phyloP scores from a whole-genome alignment of 30 jellyfish, hydroid and myxozoan species.

The Sanderia malayensis region DNA sequence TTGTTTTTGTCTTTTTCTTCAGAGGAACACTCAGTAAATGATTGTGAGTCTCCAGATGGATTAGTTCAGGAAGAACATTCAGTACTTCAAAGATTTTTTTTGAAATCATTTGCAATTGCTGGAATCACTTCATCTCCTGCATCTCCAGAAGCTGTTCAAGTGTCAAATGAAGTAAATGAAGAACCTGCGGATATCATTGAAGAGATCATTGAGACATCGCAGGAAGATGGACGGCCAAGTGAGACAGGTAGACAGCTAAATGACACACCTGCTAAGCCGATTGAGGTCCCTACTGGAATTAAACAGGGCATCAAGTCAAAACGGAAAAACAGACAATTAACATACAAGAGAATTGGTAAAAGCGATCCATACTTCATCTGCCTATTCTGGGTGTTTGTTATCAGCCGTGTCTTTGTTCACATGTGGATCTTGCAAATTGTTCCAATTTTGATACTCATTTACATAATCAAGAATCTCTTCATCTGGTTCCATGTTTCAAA shows the following conservation, averaged over 20 bases:
- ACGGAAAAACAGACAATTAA: constrained; percentile 1
- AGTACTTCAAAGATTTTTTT: neutral
- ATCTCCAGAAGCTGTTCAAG: neutral
- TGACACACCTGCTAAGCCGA: constrained; percentile 8
- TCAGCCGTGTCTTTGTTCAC: constrained; percentile 70
- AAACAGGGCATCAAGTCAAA: constrained; percentile 6
- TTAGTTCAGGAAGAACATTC: neutral
- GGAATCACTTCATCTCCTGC: constrained; percentile 1
- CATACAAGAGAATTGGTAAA: constrained; percentile 57
- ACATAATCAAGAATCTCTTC: constrained; percentile 20
- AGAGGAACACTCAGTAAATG: neutral
- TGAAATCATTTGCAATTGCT: neutral
- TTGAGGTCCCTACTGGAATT: neutral
- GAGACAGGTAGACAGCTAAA: no score
- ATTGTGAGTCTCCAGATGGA: constrained; percentile 1
- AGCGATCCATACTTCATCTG: constrained; percentile 88
- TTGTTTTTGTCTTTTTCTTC: neutral
- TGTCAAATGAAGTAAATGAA: neutral
- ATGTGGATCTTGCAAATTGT: constrained; percentile 60
- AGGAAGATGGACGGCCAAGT: neutral
- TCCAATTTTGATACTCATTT: constrained; percentile 48
- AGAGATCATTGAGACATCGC: neutral
- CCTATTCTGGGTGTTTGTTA: constrained; percentile 75
- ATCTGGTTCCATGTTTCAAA: constrained; percentile 36
- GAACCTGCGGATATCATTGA: neutral